Base-by-base conservation (phyloP, 2,797 vertebrate genomes). In the Muraenolepis orangiensis region DNA sequence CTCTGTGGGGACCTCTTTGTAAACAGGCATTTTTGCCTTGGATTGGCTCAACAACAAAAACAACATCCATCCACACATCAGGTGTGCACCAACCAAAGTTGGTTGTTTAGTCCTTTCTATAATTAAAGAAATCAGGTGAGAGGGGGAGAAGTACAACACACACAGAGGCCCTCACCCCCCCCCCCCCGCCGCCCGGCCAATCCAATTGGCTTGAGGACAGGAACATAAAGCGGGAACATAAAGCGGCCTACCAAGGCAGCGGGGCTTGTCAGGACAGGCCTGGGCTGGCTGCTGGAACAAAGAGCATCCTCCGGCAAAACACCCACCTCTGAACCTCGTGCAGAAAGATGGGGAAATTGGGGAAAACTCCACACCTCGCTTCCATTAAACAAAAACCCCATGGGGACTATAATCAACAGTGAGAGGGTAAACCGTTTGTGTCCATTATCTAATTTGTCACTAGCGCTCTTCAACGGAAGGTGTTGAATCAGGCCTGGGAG, bases 251-350 rank as follows among this genome's bases (percentile, higher is more conserved):
- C 86, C 86, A 76, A 86, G 85, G 87, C 87, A 86, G 79, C 18
- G 72, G 71, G 83, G 88, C 94, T 88, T 94, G 94, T 93, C 84
- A 71, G 77, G 86, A 94, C 93, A 94, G 88, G 94, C 81, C 87
- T 85, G 73, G 77, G 72, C 86, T 61, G 51, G 51, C 51, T 61
- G n/a, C 51, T 78, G 81, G 88, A 91, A 93, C 92, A 93, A 92
- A 93, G 92, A 91, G 83, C 87, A 90, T 91, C 91, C 87, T 84
- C 81, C 87, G 84, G 88, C 85, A 90, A 75, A 87, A 86, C 86
- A 87, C 84, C 42, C 81, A 83, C 84, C 88, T 88, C 87, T 82
- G 85, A 84, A 76, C 84, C 76, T 74, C 75, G 78, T 88, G 79
- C 82, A 78, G 88, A 80, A 74, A 81, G 78, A 70, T 78, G 69